These are phyloP conservation scores for Apaloderma vittatum DNA, from an alignment of 2,113 vertebrate species.

Conservation along the genomic window DNA sequence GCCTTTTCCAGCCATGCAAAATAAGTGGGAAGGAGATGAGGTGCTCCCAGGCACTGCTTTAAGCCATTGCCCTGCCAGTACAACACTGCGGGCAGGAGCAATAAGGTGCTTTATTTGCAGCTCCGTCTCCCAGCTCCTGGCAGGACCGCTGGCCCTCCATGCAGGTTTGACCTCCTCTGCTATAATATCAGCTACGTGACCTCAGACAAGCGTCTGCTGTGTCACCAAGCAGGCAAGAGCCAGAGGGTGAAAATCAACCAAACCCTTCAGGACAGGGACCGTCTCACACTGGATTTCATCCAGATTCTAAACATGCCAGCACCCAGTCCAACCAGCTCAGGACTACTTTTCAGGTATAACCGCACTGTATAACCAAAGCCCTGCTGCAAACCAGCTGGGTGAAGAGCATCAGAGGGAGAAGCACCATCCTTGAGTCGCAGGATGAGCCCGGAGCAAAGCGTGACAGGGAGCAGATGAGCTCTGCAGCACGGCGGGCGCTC, in stretches of 20 bases:
- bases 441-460: accelerated
- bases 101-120: neutral
- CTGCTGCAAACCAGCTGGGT: neutral
- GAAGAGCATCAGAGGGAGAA: neutral
- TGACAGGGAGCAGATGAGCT: neutral
- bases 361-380: accelerated
- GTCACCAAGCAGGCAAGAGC: neutral
- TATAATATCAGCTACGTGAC: neutral
- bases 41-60: neutral
- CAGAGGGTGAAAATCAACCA: neutral
- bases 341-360: neutral
- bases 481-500: accelerated
- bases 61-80: neutral
- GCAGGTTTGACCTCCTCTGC: neutral
- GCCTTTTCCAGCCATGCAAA: neutral
- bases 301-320: neutral
- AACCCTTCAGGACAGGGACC: neutral
- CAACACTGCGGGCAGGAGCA: neutral
- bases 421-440: accelerated
- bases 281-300: accelerated
- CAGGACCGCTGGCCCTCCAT: neutral
- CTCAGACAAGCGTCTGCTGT: neutral
- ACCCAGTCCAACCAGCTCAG: accelerated
- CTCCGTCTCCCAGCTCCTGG: accelerated
- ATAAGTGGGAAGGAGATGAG: neutral